Conservation (phyloP, 2,888 invertebrate species). For the Drosophila glabriapex region DNA sequence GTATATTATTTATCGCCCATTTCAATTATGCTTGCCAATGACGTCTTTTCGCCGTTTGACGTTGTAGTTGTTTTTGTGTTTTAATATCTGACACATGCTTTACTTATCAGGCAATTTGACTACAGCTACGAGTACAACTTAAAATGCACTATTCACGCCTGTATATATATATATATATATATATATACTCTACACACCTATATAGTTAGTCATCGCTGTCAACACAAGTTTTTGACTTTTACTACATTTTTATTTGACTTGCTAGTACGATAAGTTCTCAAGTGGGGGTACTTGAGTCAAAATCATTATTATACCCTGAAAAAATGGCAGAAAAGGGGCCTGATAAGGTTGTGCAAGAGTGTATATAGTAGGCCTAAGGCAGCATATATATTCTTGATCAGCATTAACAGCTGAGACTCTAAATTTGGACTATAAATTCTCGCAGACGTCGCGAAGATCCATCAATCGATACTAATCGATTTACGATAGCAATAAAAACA, state of each 20-base stretch:
- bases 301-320: background rate
- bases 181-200: background rate
- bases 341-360: no score
- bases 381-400: background rate
- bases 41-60: constrained; percentile 19
- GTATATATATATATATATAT: background rate
- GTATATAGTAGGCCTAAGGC: background rate
- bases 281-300: background rate
- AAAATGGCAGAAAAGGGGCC: background rate
- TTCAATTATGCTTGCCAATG: constrained; percentile 28
- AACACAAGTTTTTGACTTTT: background rate
- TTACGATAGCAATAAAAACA: background rate
- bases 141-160: background rate
- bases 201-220: background rate
- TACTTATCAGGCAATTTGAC: constrained; percentile 31
- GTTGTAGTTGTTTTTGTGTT: constrained; percentile 6
- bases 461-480: background rate
- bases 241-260: background rate
- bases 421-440: background rate
- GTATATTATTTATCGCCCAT: constrained; percentile 6
- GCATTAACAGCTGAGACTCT: background rate
- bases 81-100: constrained; percentile 49
- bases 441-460: background rate
- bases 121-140: background rate
- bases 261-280: background rate